Conservation (phyloP, 1,140 invertebrate genomes). For the Drosophila nikananu region DNA sequence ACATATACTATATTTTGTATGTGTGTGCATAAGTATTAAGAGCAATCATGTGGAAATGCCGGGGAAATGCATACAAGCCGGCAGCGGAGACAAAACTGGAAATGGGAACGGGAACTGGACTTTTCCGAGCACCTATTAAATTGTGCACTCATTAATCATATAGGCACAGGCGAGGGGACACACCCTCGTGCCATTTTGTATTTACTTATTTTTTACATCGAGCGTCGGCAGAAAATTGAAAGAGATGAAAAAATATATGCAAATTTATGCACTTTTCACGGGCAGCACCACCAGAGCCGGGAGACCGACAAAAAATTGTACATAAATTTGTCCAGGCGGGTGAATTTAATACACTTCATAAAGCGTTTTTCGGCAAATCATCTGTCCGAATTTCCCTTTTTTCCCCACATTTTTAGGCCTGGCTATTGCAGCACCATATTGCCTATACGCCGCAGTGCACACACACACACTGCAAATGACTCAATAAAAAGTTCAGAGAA, state of each 20-base stretch:
- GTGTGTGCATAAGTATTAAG: conserved; percentile 62
- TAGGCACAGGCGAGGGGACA: conserved; percentile 12
- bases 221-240: conserved; percentile 26
- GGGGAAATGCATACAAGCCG: conserved; percentile 62
- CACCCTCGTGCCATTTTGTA: conserved; percentile 16
- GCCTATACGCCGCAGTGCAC: conserved; percentile 70
- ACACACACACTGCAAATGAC: conserved; percentile 39
- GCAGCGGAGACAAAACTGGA: conserved; percentile 18
- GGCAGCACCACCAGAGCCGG: conserved; percentile 10
- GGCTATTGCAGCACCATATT: conserved; percentile 68
- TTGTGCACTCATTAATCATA: conserved; percentile 81
- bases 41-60: conserved; percentile 79
- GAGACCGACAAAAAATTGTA: conserved; percentile 35
- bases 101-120: conserved; percentile 35
- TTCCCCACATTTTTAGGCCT: neutral
- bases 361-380: conserved; percentile 57
- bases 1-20: conserved; percentile 4
- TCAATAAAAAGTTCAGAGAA: conserved; percentile 50
- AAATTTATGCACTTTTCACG: conserved; percentile 79
- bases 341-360: conserved; percentile 77
- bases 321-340: conserved; percentile 42
- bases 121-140: conserved; percentile 74
- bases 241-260: conserved; percentile 64
- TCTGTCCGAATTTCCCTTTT: conserved; percentile 24
- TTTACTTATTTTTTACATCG: conserved; percentile 63